Evolutionary conservation across 2,888 invertebrate genomes (phyloP).

Genomic region (Leptinotarsa peninsularis): DNA sequence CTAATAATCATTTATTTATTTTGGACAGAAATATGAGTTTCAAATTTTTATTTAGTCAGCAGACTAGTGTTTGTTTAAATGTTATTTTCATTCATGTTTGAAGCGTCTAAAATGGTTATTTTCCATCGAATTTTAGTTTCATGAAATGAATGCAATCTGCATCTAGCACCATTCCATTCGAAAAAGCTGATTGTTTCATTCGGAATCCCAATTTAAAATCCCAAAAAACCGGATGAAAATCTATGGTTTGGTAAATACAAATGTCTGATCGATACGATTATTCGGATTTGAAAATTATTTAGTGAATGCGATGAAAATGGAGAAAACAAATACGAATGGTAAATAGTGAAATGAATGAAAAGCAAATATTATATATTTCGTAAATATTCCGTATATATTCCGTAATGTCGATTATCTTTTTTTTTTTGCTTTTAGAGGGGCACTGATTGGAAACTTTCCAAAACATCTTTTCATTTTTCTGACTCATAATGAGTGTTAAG

Average conservation of each 20-base stretch:
- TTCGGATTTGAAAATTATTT: slow-evolving; percentile 7
- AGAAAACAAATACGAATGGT: neutral
- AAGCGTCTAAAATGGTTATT: slow-evolving; percentile 63
- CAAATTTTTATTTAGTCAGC: slow-evolving; percentile 25
- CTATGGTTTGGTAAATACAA: slow-evolving; percentile 31
- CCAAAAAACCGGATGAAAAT: slow-evolving; percentile 28
- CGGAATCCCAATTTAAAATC: slow-evolving; percentile 16
- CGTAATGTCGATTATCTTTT: too few relatives aligned
- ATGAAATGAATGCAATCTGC: slow-evolving; percentile 42
- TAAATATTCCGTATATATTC: too few relatives aligned
- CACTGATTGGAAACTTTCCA: too few relatives aligned
- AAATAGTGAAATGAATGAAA: neutral
- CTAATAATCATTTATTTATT: slow-evolving; percentile 22
- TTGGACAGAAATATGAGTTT: slow-evolving; percentile 18
- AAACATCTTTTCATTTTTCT: too few relatives aligned
- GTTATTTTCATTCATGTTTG: slow-evolving; percentile 49
- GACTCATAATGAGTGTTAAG: too few relatives aligned
- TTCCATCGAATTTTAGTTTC: slow-evolving; percentile 47
- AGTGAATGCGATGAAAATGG: slow-evolving; percentile 5
- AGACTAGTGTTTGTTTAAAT: slow-evolving; percentile 44
- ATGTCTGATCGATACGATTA: slow-evolving; percentile 28
- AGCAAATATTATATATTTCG: neutral
- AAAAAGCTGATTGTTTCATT: slow-evolving; percentile 34
- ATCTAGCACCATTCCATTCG: neutral
- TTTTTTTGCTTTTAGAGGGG: too few relatives aligned